These are phyloP conservation scores for Periophthalmus magnuspinnatus DNA, from an alignment of 2,797 vertebrate genomes.

Conservation along the genomic window DNA sequence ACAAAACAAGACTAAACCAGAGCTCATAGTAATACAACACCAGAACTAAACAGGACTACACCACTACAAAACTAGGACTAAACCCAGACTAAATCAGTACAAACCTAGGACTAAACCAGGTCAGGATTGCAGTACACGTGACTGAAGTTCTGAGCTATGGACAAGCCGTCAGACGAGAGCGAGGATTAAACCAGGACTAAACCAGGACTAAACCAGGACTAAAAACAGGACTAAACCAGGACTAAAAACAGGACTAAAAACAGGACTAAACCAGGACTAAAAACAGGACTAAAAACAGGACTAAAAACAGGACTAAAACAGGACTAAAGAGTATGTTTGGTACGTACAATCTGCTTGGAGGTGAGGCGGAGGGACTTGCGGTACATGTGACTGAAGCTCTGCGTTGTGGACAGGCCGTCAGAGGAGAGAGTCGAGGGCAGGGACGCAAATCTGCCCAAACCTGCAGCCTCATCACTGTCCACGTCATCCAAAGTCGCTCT, in stretches of 20 bases:
- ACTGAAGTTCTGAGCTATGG: slow-evolving; percentile 62
- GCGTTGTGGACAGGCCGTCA: slow-evolving; percentile 56
- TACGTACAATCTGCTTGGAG: slow-evolving; percentile 85
- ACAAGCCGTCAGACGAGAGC: slow-evolving; percentile 57
- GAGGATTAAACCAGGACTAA: too few species aligned
- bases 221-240: too few species aligned
- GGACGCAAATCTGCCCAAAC: slow-evolving; percentile 38
- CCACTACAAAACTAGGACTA: too few species aligned
- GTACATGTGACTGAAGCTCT: slow-evolving; percentile 78
- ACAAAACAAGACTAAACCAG: too few species aligned
- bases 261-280: background rate
- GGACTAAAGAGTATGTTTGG: too few species aligned
- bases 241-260: too few species aligned
- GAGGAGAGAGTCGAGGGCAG: slow-evolving; percentile 43
- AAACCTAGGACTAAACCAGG: background rate
- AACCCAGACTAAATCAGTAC: background rate
- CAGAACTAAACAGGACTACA: background rate
- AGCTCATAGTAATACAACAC: too few species aligned
- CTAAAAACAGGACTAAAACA: background rate
- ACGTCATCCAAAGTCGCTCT: slow-evolving; percentile 62
- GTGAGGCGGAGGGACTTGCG: slow-evolving; percentile 90
- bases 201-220: background rate
- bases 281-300: too few species aligned
- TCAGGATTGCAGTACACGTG: slow-evolving; percentile 89
- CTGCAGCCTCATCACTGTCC: slow-evolving; percentile 75